Percentiles rank a stretch among this genome's conserved stretches.
These are phyloP conservation scores for Anthonomus grandis DNA, from an alignment of 1,140 invertebrate species.

Conservation along the genomic window DNA sequence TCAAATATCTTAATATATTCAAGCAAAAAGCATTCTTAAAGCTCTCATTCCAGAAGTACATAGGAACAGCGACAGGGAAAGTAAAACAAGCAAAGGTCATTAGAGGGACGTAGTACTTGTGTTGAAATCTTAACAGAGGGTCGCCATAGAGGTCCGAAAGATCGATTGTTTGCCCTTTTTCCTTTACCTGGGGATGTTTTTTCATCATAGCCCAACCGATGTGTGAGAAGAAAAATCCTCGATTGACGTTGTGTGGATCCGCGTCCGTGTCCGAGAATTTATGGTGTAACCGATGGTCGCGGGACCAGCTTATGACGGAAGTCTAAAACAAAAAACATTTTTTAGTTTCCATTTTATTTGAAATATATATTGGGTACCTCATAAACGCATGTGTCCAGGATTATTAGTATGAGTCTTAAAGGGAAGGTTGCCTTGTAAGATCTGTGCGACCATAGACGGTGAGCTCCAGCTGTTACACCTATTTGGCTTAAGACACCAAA, in stretches of 20 bases:
- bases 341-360: not conserved
- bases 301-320: slow-evolving; percentile 71
- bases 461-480: slow-evolving; percentile 65
- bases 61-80: not conserved
- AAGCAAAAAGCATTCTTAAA: not conserved
- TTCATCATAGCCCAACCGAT: slow-evolving; percentile 66
- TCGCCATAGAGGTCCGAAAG: slow-evolving; percentile 61
- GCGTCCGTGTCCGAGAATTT: slow-evolving; percentile 64
- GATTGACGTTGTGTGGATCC: slow-evolving; percentile 75
- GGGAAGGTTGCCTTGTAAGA: slow-evolving; percentile 92
- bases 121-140: slow-evolving; percentile 61
- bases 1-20: not conserved
- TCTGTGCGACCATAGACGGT: slow-evolving; percentile 90
- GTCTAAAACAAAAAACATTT: slow-evolving; percentile 46
- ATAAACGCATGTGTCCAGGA: not conserved
- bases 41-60: not conserved
- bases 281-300: slow-evolving; percentile 87
- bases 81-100: not conserved
- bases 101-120: slow-evolving; percentile 46
- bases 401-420: slow-evolving; percentile 63
- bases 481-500: not conserved
- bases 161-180: slow-evolving; percentile 61
- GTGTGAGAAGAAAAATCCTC: slow-evolving; percentile 71
- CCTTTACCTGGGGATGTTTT: slow-evolving; percentile 65
- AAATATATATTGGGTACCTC: not conserved